A percentile compares a stretch with the other conserved stretches of the same genome.
These are phyloP conservation scores for Macroglossus sobrinus DNA, from an alignment of 2,113 vertebrate species.

Conservation along the genomic window DNA sequence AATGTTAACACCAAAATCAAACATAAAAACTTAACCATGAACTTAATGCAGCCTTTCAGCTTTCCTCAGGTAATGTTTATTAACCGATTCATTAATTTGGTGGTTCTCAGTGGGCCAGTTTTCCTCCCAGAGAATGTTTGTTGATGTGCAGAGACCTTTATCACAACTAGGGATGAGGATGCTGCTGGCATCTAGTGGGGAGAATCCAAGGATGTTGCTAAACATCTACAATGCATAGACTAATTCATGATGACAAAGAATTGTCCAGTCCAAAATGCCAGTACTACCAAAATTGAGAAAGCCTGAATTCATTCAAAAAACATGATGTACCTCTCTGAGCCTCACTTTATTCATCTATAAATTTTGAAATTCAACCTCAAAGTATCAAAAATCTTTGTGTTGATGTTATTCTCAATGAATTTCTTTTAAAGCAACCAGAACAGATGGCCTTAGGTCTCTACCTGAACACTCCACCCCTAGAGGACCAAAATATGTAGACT, in stretches of 20 bases:
- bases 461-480: not conserved
- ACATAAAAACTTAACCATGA: not conserved
- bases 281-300: not conserved
- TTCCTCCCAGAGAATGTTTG: not conserved
- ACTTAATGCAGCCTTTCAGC: not conserved
- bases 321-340: not conserved
- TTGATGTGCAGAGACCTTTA: not conserved
- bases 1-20: slow-evolving; percentile 25
- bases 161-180: not conserved
- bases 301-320: not conserved
- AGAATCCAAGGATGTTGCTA: not conserved
- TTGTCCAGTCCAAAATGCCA: not conserved
- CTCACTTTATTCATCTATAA: not conserved
- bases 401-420: not conserved
- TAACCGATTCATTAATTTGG: not conserved
- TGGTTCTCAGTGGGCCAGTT: not conserved
- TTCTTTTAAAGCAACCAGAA: not conserved
- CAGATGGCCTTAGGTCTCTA: not conserved
- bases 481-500: not conserved
- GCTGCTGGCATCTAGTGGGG: not conserved
- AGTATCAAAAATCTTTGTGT: not conserved
- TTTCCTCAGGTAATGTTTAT: not conserved
- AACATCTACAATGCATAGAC: not conserved
- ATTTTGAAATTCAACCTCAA: not conserved
- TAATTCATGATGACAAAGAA: not conserved